Evolutionary conservation across 2,888 invertebrate genomes (phyloP).

Genomic region (Psylliodes chrysocephalus): DNA sequence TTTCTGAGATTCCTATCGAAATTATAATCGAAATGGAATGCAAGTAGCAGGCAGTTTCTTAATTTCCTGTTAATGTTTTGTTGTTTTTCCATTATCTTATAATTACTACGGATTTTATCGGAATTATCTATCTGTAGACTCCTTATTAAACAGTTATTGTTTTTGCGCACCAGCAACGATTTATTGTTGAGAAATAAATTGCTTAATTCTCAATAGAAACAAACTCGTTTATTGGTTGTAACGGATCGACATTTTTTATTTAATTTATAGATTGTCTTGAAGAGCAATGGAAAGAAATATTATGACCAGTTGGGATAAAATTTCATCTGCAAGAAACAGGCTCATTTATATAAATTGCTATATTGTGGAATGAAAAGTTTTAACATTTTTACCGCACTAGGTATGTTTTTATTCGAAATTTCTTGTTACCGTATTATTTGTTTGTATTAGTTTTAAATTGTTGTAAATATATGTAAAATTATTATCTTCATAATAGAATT

Average conservation of each 20-base stretch:
- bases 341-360: too few relatives aligned
- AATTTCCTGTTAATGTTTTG: slow-evolving; percentile 50
- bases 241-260: neutral
- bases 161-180: slow-evolving; percentile 28
- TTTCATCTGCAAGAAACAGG: too few relatives aligned
- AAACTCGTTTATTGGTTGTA: slow-evolving; percentile 8
- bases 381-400: too few relatives aligned
- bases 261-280: too few relatives aligned
- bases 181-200: slow-evolving; percentile 30
- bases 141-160: slow-evolving; percentile 37
- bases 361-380: too few relatives aligned
- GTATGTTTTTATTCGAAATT: too few relatives aligned
- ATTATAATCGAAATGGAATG: slow-evolving; percentile 50
- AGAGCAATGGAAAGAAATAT: too few relatives aligned
- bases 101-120: slow-evolving; percentile 41
- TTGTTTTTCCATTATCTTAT: slow-evolving; percentile 43
- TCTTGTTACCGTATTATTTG: too few relatives aligned
- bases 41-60: slow-evolving; percentile 44
- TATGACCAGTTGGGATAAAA: too few relatives aligned
- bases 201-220: slow-evolving; percentile 18
- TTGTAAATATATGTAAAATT: too few relatives aligned
- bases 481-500: too few relatives aligned
- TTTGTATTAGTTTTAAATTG: too few relatives aligned
- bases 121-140: slow-evolving; percentile 31
- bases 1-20: slow-evolving; percentile 48